Conservation (phyloP, 2,113 vertebrate species). For the Sigmodon hispidus region DNA sequence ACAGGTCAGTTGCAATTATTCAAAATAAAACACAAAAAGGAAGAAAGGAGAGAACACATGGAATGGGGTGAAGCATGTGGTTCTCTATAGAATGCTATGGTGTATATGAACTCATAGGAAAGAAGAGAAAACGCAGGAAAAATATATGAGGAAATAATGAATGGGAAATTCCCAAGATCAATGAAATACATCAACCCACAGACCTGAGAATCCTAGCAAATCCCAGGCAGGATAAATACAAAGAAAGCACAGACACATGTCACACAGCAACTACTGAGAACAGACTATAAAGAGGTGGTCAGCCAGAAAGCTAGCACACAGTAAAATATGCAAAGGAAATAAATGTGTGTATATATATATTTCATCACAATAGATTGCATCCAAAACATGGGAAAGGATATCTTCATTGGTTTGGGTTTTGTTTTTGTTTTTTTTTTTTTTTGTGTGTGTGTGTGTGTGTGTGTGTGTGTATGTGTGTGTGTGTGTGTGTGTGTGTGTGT, state of each 20-base stretch:
- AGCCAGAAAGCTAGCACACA: background rate
- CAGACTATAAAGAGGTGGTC: background rate
- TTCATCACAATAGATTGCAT: background rate
- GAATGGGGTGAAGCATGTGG: background rate
- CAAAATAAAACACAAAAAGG: slow-evolving; percentile 19
- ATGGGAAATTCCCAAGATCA: slow-evolving; percentile 4
- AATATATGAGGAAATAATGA: background rate
- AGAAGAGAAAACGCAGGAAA: background rate
- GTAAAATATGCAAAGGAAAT: background rate
- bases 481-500: too few relatives aligned
- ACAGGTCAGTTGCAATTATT: background rate
- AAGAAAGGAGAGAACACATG: background rate
- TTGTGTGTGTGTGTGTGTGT: too few relatives aligned
- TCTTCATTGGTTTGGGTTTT: background rate
- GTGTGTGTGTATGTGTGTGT: too few relatives aligned
- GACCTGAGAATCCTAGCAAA: slow-evolving; percentile 37
- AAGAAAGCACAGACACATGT: background rate
- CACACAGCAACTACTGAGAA: background rate
- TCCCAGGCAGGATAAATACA: background rate
- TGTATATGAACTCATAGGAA: background rate
- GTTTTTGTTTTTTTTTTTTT: background rate
- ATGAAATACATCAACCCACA: slow-evolving; percentile 33
- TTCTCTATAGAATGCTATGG: background rate
- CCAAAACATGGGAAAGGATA: background rate
- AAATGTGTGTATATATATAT: background rate